A percentile compares a stretch with the other conserved stretches of the same genome.
phyloP scores from a whole-genome alignment of 1,140 invertebrate species.

The Lepidurus couesii region DNA sequence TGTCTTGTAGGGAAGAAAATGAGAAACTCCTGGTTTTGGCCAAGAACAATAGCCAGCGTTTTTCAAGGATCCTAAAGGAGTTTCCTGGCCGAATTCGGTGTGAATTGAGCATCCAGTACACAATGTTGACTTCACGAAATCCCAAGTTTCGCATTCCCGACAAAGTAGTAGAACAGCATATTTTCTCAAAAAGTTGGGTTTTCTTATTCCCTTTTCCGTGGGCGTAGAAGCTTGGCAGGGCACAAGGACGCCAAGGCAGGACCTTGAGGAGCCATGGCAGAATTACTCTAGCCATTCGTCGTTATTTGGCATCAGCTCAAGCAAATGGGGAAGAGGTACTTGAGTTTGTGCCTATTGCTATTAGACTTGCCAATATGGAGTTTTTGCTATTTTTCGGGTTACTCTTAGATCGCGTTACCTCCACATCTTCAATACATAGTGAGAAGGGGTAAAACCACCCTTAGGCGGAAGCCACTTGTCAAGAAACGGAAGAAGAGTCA shows the following conservation, averaged over 20 bases:
- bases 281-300: neutral
- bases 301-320: neutral
- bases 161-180: neutral
- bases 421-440: neutral
- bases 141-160: neutral
- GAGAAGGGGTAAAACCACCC: neutral
- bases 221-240: neutral
- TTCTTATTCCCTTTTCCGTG: too few species aligned
- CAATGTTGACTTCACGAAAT: neutral
- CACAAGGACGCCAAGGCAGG: neutral
- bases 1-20: slow-evolving; percentile 26
- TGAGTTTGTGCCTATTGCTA: neutral
- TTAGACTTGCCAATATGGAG: neutral
- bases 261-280: neutral
- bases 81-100: slow-evolving; percentile 30
- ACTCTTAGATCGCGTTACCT: neutral
- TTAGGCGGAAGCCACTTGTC: neutral
- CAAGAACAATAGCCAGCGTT: neutral
- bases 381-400: too few species aligned
- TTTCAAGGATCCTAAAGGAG: neutral
- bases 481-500: neutral
- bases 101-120: slow-evolving; percentile 11
- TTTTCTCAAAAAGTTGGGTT: slow-evolving; percentile 1
- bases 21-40: neutral
- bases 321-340: neutral